Conservation (phyloP, 2,797 vertebrate genomes). For the Ambastaia sidthimunki region DNA sequence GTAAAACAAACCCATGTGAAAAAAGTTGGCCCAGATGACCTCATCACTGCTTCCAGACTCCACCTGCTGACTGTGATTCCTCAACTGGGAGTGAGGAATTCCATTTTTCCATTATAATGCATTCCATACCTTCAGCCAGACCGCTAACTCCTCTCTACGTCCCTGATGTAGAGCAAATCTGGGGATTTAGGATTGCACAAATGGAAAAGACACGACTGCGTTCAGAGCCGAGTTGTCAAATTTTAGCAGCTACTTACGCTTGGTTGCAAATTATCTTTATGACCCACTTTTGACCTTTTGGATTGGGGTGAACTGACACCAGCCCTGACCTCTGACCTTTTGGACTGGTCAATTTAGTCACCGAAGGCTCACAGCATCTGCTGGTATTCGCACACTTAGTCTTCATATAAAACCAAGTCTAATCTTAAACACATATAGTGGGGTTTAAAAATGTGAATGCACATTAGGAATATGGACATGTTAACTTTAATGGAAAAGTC, state of each 20-base stretch:
- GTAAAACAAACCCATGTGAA: conserved; percentile 51
- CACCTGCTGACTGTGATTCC: conserved; percentile 39
- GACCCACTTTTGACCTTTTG: conserved; percentile 20
- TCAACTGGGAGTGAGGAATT: conserved; percentile 39
- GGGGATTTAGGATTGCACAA: too few relatives aligned
- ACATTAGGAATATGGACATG: too few relatives aligned
- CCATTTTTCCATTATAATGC: conserved; percentile 16
- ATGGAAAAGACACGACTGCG: not conserved
- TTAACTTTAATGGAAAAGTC: too few relatives aligned
- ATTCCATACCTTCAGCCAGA: conserved; percentile 23
- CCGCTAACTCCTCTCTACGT: conserved; percentile 5
- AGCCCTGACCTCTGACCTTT: conserved; percentile 27
- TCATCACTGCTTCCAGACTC: conserved; percentile 39
- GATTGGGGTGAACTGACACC: conserved; percentile 32
- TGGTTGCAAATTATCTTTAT: not conserved
- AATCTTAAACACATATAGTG: not conserved
- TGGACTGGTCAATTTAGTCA: conserved; percentile 23
- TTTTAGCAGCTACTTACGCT: conserved; percentile 16
- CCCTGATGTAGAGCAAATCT: not conserved
- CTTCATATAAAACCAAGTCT: not conserved
- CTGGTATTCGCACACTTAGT: conserved; percentile 15
- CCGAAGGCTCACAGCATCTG: conserved; percentile 11
- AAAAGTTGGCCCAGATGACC: conserved; percentile 41
- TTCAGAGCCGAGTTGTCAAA: conserved; percentile 8
- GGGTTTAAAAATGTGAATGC: not conserved